These are phyloP conservation scores for Thumatha senex DNA, from an alignment of 2,888 invertebrate genomes.

Conservation along the genomic window DNA sequence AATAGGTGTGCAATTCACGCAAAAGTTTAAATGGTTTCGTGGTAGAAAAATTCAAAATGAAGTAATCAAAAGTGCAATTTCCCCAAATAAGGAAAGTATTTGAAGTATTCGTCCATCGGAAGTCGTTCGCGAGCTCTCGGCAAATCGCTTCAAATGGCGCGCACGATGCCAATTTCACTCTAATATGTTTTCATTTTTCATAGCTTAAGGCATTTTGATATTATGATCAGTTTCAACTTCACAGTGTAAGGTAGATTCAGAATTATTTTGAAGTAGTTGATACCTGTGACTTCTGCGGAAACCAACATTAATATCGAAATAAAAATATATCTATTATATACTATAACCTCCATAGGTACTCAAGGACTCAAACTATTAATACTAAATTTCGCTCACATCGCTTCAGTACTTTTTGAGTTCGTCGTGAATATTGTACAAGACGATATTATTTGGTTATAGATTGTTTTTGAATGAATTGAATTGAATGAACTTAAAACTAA, in stretches of 20 bases:
- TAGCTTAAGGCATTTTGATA: slow-evolving; percentile 36
- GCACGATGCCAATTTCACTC: slow-evolving; percentile 55
- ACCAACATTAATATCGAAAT: too few relatives aligned
- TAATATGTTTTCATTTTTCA: slow-evolving; percentile 46
- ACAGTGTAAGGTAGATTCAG: not conserved
- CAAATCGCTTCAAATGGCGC: slow-evolving; percentile 58
- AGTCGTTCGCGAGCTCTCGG: slow-evolving; percentile 57
- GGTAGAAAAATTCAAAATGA: slow-evolving; percentile 47
- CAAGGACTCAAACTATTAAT: too few relatives aligned
- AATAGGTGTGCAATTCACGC: not conserved
- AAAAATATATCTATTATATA: too few relatives aligned
- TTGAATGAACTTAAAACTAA: too few relatives aligned
- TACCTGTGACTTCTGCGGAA: too few relatives aligned
- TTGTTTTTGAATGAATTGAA: too few relatives aligned
- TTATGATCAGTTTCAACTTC: slow-evolving; percentile 25
- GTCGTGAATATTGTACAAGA: too few relatives aligned
- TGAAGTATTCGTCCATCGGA: slow-evolving; percentile 61
- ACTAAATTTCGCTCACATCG: too few relatives aligned
- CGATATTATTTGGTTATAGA: too few relatives aligned
- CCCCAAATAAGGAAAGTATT: slow-evolving; percentile 60
- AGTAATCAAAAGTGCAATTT: slow-evolving; percentile 62
- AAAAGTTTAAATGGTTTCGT: slow-evolving; percentile 8
- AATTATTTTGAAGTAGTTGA: not conserved
- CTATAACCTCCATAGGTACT: too few relatives aligned
- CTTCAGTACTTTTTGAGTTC: too few relatives aligned